A percentile compares a stretch with the other conserved stretches of the same genome.
Evolutionary conservation across 1,140 invertebrate genomes (phyloP).

Genomic region (Cherax destructor): DNA sequence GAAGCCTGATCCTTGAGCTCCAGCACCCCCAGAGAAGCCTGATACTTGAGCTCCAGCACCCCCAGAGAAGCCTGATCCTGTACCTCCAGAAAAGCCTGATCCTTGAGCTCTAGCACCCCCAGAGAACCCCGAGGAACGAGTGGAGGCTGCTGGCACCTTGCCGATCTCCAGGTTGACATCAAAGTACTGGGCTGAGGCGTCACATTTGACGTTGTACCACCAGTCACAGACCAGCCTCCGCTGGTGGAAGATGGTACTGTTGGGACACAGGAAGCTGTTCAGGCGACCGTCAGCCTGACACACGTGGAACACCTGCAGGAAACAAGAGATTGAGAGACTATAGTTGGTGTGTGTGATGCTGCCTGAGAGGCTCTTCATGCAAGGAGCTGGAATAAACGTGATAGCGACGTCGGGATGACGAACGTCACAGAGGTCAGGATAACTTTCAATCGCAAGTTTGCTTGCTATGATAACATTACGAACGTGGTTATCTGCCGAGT

Average conservation of each 20-base stretch:
- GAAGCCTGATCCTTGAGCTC: too few species aligned
- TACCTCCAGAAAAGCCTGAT: neutral
- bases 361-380: too few species aligned
- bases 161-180: slow-evolving; percentile 44
- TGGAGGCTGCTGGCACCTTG: slow-evolving; percentile 16
- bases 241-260: slow-evolving; percentile 79
- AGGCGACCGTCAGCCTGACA: slow-evolving; percentile 78
- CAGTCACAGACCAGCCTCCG: slow-evolving; percentile 55
- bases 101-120: neutral
- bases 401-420: too few species aligned
- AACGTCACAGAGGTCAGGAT: too few species aligned
- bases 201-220: slow-evolving; percentile 61
- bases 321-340: too few species aligned
- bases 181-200: slow-evolving; percentile 26
- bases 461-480: too few species aligned
- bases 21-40: neutral
- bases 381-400: too few species aligned
- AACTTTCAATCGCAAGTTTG: too few species aligned
- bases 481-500: too few species aligned
- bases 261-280: slow-evolving; percentile 78
- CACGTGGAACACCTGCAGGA: slow-evolving; percentile 78
- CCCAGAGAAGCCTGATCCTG: neutral
- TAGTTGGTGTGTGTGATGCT: too few species aligned
- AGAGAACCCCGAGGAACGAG: neutral
- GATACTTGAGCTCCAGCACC: neutral